These are phyloP conservation scores for Liparis tanakae DNA, from an alignment of 2,797 vertebrate species.

Conservation along the genomic window DNA sequence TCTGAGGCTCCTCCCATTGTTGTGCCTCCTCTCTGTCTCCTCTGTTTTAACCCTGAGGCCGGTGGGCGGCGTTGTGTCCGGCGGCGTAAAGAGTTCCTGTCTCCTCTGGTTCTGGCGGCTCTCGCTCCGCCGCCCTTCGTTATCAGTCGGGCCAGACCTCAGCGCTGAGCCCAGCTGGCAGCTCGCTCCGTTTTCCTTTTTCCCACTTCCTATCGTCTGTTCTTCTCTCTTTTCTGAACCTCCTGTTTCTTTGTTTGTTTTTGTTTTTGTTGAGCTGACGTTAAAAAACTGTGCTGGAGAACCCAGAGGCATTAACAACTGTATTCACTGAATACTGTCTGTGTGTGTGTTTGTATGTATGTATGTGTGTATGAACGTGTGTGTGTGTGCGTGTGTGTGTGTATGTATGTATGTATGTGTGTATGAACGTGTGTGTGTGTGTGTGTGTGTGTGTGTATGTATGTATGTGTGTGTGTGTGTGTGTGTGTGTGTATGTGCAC, in stretches of 20 bases:
- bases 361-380: no score
- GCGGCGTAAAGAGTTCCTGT: constrained; percentile 60
- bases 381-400: no score
- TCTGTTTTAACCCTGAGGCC: constrained; percentile 63
- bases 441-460: no score
- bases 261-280: constrained; percentile 7
- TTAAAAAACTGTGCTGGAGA: neutral
- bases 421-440: no score
- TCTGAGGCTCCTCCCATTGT: constrained; percentile 45
- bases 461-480: no score
- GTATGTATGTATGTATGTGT: no score
- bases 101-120: constrained; percentile 58
- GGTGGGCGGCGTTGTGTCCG: constrained; percentile 56
- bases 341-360: no score
- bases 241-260: neutral
- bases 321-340: neutral
- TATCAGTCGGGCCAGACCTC: constrained; percentile 69
- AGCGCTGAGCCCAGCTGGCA: constrained; percentile 53
- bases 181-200: constrained; percentile 61
- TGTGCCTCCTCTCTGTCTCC: constrained; percentile 50
- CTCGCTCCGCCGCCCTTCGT: constrained; percentile 49
- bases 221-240: constrained; percentile 48
- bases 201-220: constrained; percentile 52
- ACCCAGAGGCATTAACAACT: neutral
- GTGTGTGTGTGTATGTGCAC: no score